Evolutionary conservation across 2,888 invertebrate genomes (phyloP).

Genomic region (Arrhopalites spinosus): DNA sequence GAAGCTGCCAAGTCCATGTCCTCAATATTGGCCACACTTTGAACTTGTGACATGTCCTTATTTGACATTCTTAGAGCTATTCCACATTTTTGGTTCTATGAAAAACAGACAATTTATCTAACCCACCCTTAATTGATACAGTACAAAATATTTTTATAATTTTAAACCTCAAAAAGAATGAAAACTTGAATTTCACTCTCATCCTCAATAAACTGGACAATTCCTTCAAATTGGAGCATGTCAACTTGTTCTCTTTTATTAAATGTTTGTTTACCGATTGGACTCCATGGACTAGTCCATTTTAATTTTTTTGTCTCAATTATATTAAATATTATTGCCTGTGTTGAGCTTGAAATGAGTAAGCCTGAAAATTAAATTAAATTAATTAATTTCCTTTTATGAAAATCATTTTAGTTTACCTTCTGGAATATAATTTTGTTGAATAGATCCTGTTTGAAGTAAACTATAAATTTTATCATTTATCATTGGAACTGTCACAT

Average conservation of each 20-base stretch:
- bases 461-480: constrained; percentile 26
- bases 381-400: neutral
- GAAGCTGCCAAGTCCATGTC: neutral
- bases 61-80: constrained; percentile 24
- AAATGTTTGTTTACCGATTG: constrained; percentile 7
- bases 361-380: constrained; percentile 4
- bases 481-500: constrained; percentile 20
- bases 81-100: constrained; percentile 20
- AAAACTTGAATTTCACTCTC: neutral
- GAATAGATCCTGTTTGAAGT: neutral
- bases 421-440: constrained; percentile 24
- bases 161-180: constrained; percentile 11
- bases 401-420: neutral
- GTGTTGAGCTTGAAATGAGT: constrained; percentile 14
- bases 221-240: constrained; percentile 17
- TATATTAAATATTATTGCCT: constrained; percentile 8
- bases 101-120: neutral
- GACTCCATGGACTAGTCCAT: neutral
- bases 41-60: neutral
- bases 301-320: neutral
- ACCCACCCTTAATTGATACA: neutral
- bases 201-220: constrained; percentile 3
- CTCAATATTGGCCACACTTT: constrained; percentile 30
- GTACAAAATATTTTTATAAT: neutral
- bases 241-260: constrained; percentile 2